Conservation (phyloP, 2,888 invertebrate genomes). For the Acanthopleura granulata region DNA sequence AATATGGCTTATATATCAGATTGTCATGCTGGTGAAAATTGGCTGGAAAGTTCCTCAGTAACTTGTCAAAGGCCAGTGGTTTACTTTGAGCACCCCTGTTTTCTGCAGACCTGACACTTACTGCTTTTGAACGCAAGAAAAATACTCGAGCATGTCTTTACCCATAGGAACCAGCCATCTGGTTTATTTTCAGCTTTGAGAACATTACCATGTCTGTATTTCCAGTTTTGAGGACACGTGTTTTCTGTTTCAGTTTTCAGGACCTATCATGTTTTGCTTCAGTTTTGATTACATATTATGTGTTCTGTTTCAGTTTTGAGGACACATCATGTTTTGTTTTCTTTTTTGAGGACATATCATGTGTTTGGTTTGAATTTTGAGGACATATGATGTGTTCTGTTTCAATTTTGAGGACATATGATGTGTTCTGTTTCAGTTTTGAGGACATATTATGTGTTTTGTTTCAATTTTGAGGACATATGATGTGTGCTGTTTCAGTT, state of each 20-base stretch:
- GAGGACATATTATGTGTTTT: conserved; percentile 83
- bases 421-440: conserved; percentile 73
- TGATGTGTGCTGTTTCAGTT: background rate
- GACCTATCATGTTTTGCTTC: conserved; percentile 32
- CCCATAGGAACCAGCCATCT: too few species aligned
- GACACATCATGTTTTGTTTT: conserved; percentile 26
- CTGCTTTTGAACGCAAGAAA: too few species aligned
- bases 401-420: conserved; percentile 29
- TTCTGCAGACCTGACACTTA: too few species aligned
- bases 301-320: conserved; percentile 67
- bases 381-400: conserved; percentile 35
- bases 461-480: conserved; percentile 32
- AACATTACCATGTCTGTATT: conserved; percentile 69
- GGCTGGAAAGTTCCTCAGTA: too few species aligned
- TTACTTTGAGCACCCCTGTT: too few species aligned
- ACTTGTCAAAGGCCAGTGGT: too few species aligned
- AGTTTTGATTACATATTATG: conserved; percentile 90
- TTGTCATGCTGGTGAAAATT: too few species aligned
- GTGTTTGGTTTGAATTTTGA: conserved; percentile 58
- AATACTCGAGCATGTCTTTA: too few species aligned
- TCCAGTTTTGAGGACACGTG: conserved; percentile 32
- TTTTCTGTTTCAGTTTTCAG: conserved; percentile 31
- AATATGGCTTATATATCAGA: too few species aligned
- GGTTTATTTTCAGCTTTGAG: background rate
- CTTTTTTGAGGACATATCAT: conserved; percentile 88